phyloP scores from a whole-genome alignment of 2,888 invertebrate genomes.

The Matsumyia berberina region DNA sequence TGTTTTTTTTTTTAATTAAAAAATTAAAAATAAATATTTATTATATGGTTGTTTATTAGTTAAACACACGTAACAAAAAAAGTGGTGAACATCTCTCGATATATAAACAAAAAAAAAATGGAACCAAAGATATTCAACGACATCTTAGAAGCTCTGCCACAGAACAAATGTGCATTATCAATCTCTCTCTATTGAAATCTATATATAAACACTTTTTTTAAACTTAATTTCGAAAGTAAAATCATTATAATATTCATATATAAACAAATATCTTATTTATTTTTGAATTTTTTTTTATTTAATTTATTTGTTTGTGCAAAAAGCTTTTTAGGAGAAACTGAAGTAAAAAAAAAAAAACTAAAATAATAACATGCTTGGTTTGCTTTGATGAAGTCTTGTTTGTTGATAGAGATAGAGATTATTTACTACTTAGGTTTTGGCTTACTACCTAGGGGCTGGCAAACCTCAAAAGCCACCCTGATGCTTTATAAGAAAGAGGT shows the following conservation, averaged over 20 bases:
- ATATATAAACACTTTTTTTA: conserved; percentile 57
- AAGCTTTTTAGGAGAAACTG: conserved; percentile 68
- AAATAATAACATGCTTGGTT: conserved; percentile 66
- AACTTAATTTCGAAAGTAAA: conserved; percentile 63
- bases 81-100: conserved; percentile 50
- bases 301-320: conserved; percentile 72
- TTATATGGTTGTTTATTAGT: conserved; percentile 65
- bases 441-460: no score
- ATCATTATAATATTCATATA: conserved; percentile 67
- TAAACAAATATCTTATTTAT: conserved; percentile 68
- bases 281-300: conserved; percentile 54
- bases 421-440: no score
- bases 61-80: conserved; percentile 42
- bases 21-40: conserved; percentile 67
- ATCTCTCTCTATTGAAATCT: conserved; percentile 59
- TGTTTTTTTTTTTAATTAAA: conserved; percentile 66
- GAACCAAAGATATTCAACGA: conserved; percentile 56
- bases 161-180: conserved; percentile 52
- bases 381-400: conserved; percentile 66
- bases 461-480: no score
- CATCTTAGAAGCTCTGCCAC: conserved; percentile 40
- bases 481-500: no score
- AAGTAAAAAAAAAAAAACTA: conserved; percentile 63
- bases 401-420: conserved; percentile 16
- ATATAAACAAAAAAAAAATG: conserved; percentile 39